These are phyloP conservation scores for Gambelia wislizenii DNA, from an alignment of 2,797 vertebrate species.

Conservation along the genomic window DNA sequence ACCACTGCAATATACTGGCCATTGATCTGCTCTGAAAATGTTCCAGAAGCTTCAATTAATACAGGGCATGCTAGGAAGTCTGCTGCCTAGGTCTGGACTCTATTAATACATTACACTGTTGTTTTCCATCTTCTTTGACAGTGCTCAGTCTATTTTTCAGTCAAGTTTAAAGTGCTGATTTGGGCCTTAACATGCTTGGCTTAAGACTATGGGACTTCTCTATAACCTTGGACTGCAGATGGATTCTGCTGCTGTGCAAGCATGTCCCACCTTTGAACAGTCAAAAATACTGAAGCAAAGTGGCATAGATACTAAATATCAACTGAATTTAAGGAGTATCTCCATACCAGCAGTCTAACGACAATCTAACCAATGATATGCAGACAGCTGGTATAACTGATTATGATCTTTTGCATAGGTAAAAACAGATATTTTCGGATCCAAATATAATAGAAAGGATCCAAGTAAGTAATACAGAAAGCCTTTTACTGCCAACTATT, in stretches of 20 bases:
- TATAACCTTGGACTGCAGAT: neutral
- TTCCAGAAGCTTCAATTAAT: neutral
- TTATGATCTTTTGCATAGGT: neutral
- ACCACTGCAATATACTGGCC: neutral
- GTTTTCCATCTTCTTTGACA: neutral
- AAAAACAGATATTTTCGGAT: neutral
- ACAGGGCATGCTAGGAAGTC: neutral
- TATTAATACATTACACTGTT: neutral
- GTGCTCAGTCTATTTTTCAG: too few relatives aligned
- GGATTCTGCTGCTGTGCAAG: too few relatives aligned
- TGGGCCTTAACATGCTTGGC: too few relatives aligned
- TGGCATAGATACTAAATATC: neutral
- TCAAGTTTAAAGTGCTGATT: too few relatives aligned
- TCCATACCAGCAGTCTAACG: neutral
- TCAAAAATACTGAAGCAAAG: neutral
- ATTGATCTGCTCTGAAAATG: neutral
- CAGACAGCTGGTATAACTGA: neutral
- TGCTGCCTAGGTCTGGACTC: neutral
- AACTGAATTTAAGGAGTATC: neutral
- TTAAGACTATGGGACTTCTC: too few relatives aligned
- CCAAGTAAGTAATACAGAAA: neutral
- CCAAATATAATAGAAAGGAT: neutral
- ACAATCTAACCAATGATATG: neutral
- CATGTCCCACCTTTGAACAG: too few relatives aligned
- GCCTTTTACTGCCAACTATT: neutral